phyloP scores from a whole-genome alignment of 1,140 invertebrate genomes.

The Leptopilina boulardi region DNA sequence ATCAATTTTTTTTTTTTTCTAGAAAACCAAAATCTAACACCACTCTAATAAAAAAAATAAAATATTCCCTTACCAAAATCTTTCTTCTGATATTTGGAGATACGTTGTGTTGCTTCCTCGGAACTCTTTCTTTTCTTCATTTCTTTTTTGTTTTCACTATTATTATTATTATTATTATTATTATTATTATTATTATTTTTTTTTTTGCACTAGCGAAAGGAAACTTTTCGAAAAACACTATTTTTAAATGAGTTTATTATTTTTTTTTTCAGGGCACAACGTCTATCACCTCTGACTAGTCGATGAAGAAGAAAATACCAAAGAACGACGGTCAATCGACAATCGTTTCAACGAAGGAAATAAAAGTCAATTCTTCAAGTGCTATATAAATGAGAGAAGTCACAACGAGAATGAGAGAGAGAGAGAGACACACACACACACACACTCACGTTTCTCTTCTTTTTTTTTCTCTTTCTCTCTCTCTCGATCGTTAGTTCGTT shows the following conservation, averaged over 20 bases:
- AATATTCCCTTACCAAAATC: slow-evolving; percentile 63
- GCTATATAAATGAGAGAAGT: slow-evolving; percentile 43
- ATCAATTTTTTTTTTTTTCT: neutral
- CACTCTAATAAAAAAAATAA: slow-evolving; percentile 38
- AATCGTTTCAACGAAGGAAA: slow-evolving; percentile 44
- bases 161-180: no score
- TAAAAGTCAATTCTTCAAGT: slow-evolving; percentile 51
- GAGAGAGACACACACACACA: no score
- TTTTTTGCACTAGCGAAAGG: slow-evolving; percentile 32
- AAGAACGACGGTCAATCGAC: slow-evolving; percentile 38
- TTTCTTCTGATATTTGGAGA: slow-evolving; percentile 49
- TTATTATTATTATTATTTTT: no score
- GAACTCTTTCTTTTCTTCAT: slow-evolving; percentile 46
- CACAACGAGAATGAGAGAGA: neutral
- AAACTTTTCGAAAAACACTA: neutral
- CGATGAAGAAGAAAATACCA: slow-evolving; percentile 20
- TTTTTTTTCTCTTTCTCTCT: slow-evolving; percentile 32
- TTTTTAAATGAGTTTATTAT: neutral
- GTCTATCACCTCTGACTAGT: neutral
- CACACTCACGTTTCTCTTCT: slow-evolving; percentile 14
- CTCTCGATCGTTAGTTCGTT: slow-evolving; percentile 54
- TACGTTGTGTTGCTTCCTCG: slow-evolving; percentile 41
- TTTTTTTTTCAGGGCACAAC: slow-evolving; percentile 30
- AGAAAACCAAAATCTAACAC: neutral
- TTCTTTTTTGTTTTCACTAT: slow-evolving; percentile 22